Conservation (phyloP, 2,888 invertebrate species). For the Lycophotia porphyrea region DNA sequence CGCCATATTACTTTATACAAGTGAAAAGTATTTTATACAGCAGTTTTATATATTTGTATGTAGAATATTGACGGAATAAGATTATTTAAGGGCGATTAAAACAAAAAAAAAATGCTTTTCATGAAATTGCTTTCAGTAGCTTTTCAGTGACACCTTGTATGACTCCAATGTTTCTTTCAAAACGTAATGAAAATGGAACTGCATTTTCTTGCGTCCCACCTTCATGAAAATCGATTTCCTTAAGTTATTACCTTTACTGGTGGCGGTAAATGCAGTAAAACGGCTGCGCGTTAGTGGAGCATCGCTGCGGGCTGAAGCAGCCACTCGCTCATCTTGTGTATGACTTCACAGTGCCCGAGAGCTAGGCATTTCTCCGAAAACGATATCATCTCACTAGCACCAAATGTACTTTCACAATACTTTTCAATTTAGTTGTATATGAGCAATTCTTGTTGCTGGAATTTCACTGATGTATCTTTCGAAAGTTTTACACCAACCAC, state of each 20-base stretch:
- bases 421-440: constrained; percentile 10
- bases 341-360: constrained; percentile 1
- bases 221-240: constrained; percentile 26
- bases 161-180: neutral
- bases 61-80: constrained; percentile 16
- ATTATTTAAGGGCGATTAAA: neutral
- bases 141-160: constrained; percentile 6
- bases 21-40: constrained; percentile 9
- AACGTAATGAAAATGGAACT: constrained; percentile 26
- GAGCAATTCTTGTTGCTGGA: neutral
- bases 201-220: constrained; percentile 15
- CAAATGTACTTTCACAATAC: constrained; percentile 8
- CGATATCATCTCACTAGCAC: constrained; percentile 1
- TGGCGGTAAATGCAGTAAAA: constrained; percentile 26
- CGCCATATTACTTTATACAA: constrained; percentile 16
- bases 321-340: constrained; percentile 10
- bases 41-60: neutral
- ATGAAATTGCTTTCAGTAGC: constrained; percentile 29
- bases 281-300: constrained; percentile 1
- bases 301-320: constrained; percentile 19
- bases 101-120: constrained; percentile 8
- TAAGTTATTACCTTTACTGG: constrained; percentile 20
- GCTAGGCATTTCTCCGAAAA: constrained; percentile 24
- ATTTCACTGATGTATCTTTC: neutral
- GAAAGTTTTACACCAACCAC: neutral